Base-by-base conservation (phyloP, 2,888 invertebrate genomes). In the Crossocerus cetratus region DNA sequence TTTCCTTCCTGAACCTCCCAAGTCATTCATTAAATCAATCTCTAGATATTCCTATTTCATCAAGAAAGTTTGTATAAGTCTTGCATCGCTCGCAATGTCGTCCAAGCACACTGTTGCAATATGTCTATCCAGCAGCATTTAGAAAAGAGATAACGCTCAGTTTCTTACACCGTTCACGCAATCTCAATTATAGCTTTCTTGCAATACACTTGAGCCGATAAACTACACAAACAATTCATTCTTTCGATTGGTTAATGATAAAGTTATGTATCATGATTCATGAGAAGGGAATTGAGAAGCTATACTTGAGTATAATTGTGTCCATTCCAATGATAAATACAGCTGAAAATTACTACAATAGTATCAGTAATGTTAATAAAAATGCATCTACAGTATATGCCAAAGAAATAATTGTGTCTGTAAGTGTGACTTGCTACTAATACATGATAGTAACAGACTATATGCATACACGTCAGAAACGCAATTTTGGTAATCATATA, bases 221-320 rank as follows among this genome's bases (percentile, higher is more conserved):
- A 43, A 3, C 32, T 53, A 18, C 16, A 43, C n/a, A 21, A 49
- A 23, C 32, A 55, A n/a, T 60, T 60, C 8, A 44, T 42, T 53
- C 61, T 69, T 69, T 3, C n/a, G 57, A 58, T 21, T 53, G 23
- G 42, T 8, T 61, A 57, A 14, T 23, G 43, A 58, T 18, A 59
- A 66, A 59, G 56, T 11, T 53, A 21, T 56, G 8, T 32, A 32
- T 32, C 5, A n/a, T n/a, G n/a, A n/a, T n/a, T 32, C 32, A 32
- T 11, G 32, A 32, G 8, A 11, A 32, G 3, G 32, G 32, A 60
- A 56, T 75, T 62, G 32, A 32, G 42, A 74, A 63, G 23, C 49
- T 53, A 20, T 22, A 54, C 62, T 69, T 22, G 60, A 70, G 86
- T 89, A 87, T 88, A 88, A 89, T 88, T 89, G 89, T 89, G 86